Base-by-base conservation (phyloP, 2,113 vertebrate species). In the Crotalus viridis region DNA sequence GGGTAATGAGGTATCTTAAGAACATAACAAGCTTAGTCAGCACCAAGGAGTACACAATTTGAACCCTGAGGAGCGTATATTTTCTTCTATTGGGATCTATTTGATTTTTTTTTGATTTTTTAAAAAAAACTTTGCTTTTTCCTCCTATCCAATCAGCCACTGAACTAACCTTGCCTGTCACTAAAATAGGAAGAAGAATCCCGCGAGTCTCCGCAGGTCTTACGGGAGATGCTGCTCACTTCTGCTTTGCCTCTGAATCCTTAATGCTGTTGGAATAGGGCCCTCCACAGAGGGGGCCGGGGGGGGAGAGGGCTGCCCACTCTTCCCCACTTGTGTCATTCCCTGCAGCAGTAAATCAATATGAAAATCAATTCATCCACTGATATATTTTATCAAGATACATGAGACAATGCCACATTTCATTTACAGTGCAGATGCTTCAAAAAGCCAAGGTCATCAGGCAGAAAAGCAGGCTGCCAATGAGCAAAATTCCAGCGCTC, bases 301-400 rank as follows among this genome's bases (percentile, higher is more conserved):
- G 3, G 0, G 0, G 61, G 61, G 69, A 4, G 6, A 39, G 1
- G 19, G 3, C 87, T 0, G 4, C 10, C 22, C 57, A 69, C 39
- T 48, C 85, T 88, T 43, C 48, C 19, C 87, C 26, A 15, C 92
- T 33, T 24, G 24, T n/a, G 17, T 55, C 3, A 48, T 91, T 94
- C 93, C 91, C 91, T 2, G 15, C 93, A 94, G 1, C 1, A 74
- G 95, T 86, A 93, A 96, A 96, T 95, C 52, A 26, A 96, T 95
- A 96, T 54, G 94, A 94, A 97, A 97, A 97, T 95, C 94, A 94
- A 96, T 97, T 96, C 95, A 94, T 94, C 93, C 95, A 94, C 96
- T 56, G 56, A 96, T 97, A 95, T 95, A 43, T 94, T 96, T 97
- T 95, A 97, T 96, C 96, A 95, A 94, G 97, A 96, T 64, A 33